These are phyloP conservation scores for Cyrtonyx montezumae DNA, from an alignment of 2,113 vertebrate species.

Conservation along the genomic window DNA sequence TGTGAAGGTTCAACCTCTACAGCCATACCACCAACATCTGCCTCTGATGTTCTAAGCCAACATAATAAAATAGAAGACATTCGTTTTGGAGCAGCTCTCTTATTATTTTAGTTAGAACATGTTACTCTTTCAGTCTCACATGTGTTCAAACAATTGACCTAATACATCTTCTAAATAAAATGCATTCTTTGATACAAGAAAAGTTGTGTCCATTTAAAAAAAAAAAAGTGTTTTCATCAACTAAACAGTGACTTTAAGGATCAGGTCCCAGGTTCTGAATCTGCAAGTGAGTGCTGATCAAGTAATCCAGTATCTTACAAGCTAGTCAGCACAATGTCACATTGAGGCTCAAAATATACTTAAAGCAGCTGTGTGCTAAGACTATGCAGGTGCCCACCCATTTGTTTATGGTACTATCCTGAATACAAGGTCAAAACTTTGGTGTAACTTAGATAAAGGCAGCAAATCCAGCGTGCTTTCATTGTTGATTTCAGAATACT, in stretches of 20 bases:
- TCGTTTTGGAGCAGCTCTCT: background rate
- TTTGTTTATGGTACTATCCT: background rate
- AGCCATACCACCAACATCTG: background rate
- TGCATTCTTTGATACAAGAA: background rate
- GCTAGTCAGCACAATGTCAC: background rate
- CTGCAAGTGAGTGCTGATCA: constrained; percentile 1
- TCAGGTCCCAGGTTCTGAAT: background rate
- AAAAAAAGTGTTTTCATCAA: background rate
- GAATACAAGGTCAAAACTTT: background rate
- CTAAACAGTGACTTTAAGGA: background rate
- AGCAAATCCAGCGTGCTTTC: background rate
- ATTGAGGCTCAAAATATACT: background rate
- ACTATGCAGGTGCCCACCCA: background rate
- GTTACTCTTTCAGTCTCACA: constrained; percentile 21
- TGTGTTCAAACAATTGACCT: background rate
- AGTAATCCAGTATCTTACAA: background rate
- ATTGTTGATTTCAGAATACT: background rate
- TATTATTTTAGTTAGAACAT: background rate
- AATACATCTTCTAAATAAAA: background rate
- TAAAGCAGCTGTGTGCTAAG: background rate
- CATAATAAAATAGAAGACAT: background rate
- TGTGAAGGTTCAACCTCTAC: background rate
- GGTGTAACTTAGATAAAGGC: background rate
- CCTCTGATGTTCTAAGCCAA: background rate
- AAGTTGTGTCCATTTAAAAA: constrained; percentile 12